These are phyloP conservation scores for Sycophila sp. DNA, from an alignment of 1,140 invertebrate species.

Conservation along the genomic window DNA sequence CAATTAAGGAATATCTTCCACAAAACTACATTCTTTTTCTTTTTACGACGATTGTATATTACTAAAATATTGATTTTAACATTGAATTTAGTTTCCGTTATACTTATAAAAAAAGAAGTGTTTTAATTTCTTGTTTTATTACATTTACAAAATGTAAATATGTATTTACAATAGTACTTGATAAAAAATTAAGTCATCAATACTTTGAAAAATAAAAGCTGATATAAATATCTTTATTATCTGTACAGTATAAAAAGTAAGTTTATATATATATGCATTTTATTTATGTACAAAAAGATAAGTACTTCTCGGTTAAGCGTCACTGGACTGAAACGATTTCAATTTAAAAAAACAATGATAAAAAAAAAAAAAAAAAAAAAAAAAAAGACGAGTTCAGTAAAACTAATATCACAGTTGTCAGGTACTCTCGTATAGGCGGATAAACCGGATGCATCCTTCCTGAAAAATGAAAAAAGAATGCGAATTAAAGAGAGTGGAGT, in stretches of 20 bases:
- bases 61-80: too few relatives aligned
- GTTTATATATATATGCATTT: conserved; percentile 23
- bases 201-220: conserved; percentile 18
- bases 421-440: conserved; percentile 55
- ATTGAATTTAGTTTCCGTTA: background rate
- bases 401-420: conserved; percentile 63
- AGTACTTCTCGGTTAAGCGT: too few relatives aligned
- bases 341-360: background rate
- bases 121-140: too few relatives aligned
- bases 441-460: conserved; percentile 49
- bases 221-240: conserved; percentile 12
- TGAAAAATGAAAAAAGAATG: conserved; percentile 59
- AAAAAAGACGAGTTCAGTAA: too few relatives aligned
- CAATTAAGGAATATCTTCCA: too few relatives aligned
- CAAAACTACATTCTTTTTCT: too few relatives aligned
- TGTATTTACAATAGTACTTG: too few relatives aligned
- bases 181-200: too few relatives aligned
- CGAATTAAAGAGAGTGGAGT: conserved; percentile 28
- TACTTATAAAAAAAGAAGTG: conserved; percentile 33
- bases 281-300: conserved; percentile 41
- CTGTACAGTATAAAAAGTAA: conserved; percentile 41
- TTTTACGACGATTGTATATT: too few relatives aligned
- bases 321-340: background rate
- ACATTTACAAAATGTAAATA: too few relatives aligned
- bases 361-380: conserved; percentile 43